Base-by-base conservation (phyloP, 2,113 vertebrate species). In the Callopanchax toddi region DNA sequence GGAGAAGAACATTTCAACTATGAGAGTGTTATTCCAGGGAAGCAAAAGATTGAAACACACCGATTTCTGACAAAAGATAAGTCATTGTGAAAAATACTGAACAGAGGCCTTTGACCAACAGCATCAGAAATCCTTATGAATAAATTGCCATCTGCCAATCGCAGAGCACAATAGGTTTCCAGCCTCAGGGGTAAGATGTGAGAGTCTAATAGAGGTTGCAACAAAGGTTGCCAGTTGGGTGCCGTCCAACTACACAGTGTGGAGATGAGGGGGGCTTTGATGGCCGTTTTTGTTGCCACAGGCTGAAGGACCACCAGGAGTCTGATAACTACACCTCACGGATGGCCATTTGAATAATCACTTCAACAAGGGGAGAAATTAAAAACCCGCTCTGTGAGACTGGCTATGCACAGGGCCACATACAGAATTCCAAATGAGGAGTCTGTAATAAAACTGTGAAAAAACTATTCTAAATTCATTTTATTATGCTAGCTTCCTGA, bases 301-400 rank as follows among this genome's bases (percentile, higher is more conserved):
- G 86, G 87, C 84, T 85, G 79, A 81, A 87, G 84, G 82, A 90
- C 78, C 82, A 91, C 86, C 85, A 85, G 81, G 82, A 86, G 88
- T 85, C 87, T 88, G 87, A 89, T 90, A 91, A 91, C 87, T 83
- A 82, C 76, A 84, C 88, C 88, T 90, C 87, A 89, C 64, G 82
- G 86, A 90, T 81, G 57, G 74, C 78, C 79, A 91, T 92, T 93
- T 91, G 86, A 93, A 92, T 92, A 92, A 91, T 90, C 86, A 87
- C 84, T 91, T 89, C 84, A 91, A 91, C 86, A 88, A 89, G 88
- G 85, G 79, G 86, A 87, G 71, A 88, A 89, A 91, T 88, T 89
- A 90, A 91, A 91, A 89, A 87, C 74, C 67, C 81, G 86, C 85
- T 91, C 68, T 83, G 85, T 85, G 86, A 87, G 86, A 81, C 69